These are phyloP conservation scores for Neoascia interrupta DNA, from an alignment of 2,888 invertebrate genomes.

Conservation along the genomic window DNA sequence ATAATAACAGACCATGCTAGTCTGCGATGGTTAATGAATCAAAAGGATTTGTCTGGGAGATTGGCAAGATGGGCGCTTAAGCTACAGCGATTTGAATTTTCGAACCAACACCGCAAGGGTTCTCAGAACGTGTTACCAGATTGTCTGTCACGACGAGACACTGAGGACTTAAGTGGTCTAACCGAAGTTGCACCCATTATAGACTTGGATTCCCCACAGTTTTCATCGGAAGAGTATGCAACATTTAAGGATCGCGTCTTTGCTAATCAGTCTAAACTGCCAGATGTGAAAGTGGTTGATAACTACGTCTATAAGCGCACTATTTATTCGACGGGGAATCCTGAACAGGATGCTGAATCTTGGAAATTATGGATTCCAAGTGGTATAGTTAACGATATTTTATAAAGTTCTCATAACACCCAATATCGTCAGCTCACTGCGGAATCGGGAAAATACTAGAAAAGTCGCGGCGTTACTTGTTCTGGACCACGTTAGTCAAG, in stretches of 20 bases:
- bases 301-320: slow-evolving; percentile 37
- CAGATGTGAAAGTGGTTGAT: slow-evolving; percentile 47
- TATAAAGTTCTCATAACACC: background rate
- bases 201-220: slow-evolving; percentile 29
- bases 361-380: slow-evolving; percentile 69
- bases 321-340: slow-evolving; percentile 7
- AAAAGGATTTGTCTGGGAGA: too few species aligned
- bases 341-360: slow-evolving; percentile 7
- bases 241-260: slow-evolving; percentile 15
- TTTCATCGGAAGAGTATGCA: slow-evolving; percentile 34
- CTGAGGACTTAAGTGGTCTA: too few species aligned
- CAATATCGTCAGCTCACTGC: background rate
- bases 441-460: background rate
- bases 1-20: too few species aligned
- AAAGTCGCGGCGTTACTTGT: background rate
- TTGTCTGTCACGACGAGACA: too few species aligned
- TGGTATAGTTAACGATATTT: background rate
- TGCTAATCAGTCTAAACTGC: slow-evolving; percentile 11
- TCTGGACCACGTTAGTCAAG: background rate
- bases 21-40: too few species aligned
- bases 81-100: too few species aligned
- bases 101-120: too few species aligned
- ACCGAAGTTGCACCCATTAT: too few species aligned
- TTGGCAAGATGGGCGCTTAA: too few species aligned
- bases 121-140: too few species aligned